Base-by-base conservation (phyloP, 2,797 vertebrate genomes). In the Taenioides sp. region DNA sequence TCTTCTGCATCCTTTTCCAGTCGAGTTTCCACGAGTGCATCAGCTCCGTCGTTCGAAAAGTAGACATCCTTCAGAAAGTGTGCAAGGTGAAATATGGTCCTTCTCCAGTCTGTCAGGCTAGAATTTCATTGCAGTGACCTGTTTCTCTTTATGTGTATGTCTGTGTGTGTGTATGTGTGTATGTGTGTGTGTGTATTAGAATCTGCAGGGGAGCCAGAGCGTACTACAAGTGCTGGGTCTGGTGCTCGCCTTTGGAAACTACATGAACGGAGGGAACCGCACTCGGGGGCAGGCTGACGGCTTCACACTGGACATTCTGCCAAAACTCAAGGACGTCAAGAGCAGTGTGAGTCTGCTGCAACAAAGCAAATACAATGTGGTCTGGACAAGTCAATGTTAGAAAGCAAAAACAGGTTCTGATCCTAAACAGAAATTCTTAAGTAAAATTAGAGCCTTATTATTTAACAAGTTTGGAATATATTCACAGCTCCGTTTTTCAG, bases 251-350 rank as follows among this genome's bases (percentile, higher is more conserved):
- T 97, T 99, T 80, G 98, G 98, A 65, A 99, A 99, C 93, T 98
- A 96, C 86, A 98, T 99, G 98, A 99, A 99, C 22, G 97, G 97
- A 79, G 97, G 98, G 70, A 99, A 99, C 88, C 94, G 96, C 49
- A 96, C 96, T 7, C 91, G 98, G 79, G 98, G 98, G 66, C 97
- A 99, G 80, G 98, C 98, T 0, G 98, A 99, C 75, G 97, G 98
- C n/a, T 99, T 99, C 90, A 94, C 94, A 67, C 84, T 99, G 72
- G 98, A 99, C 87, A 97, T 99, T 80, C 93, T 99, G 80, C 97
- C 97, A 71, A 99, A 99, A 88, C 92, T 99, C 69, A 99, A 98
- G 92, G 98, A 99, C 81, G 97, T 99, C 65, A 99, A 99, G 88
- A 99, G 97, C 93, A 97, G 96, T 58, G 98, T 99, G 93, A 97